Percentiles rank a stretch among this genome's conserved stretches.
Evolutionary conservation across 2,797 vertebrate genomes (phyloP).

Genomic region (Nyctibius grandis): DNA sequence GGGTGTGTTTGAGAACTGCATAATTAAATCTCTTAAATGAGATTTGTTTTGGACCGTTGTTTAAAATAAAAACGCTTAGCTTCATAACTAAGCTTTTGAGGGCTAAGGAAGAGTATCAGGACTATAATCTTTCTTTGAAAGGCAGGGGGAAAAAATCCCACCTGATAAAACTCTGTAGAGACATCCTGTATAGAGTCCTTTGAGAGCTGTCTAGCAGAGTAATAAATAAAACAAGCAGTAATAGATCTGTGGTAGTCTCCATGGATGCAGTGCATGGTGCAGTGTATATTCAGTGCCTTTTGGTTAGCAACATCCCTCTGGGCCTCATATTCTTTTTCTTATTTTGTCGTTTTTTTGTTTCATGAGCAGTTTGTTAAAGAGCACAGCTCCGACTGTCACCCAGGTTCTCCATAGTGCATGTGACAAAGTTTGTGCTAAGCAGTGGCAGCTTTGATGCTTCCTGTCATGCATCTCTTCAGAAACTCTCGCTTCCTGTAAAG

Average conservation of each 20-base stretch:
- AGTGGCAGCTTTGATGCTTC: neutral
- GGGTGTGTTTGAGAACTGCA: neutral
- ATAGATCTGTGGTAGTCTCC: slow-evolving; percentile 32
- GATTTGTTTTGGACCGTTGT: slow-evolving; percentile 8
- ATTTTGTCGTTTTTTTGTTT: neutral
- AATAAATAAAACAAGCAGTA: slow-evolving; percentile 50
- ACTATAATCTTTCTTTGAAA: neutral
- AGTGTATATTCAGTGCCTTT: neutral
- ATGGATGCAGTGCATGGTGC: neutral
- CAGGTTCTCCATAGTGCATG: neutral
- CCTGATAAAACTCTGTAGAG: slow-evolving; percentile 24
- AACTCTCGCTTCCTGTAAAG: slow-evolving; percentile 16
- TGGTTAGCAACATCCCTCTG: neutral
- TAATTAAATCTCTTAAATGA: neutral
- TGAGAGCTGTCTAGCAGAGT: neutral
- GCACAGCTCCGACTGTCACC: neutral
- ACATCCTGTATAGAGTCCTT: neutral
- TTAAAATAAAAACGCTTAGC: neutral
- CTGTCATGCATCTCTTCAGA: slow-evolving; percentile 3
- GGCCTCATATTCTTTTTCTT: neutral
- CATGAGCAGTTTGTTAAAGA: neutral
- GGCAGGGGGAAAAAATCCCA: neutral
- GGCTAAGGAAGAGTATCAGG: neutral
- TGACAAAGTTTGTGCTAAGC: neutral
- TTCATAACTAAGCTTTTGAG: neutral